Conservation (phyloP, 2,888 invertebrate species). For the Dryococelus australis region DNA sequence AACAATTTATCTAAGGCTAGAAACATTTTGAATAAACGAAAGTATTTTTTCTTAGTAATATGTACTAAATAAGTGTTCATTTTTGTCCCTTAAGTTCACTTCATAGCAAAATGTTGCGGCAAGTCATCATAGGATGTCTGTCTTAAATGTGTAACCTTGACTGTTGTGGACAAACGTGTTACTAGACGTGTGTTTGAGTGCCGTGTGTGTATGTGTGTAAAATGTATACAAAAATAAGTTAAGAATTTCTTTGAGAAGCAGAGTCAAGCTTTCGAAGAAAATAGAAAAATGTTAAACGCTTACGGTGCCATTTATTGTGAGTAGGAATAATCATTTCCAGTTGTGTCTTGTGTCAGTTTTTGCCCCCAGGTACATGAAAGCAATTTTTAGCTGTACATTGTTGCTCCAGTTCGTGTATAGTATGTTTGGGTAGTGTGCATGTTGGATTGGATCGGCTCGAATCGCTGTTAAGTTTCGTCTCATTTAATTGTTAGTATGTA, state of each 20-base stretch:
- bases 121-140: neutral
- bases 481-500: neutral
- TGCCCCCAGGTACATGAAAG: too few species aligned
- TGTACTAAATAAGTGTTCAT: conserved; percentile 16
- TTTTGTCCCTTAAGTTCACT: neutral
- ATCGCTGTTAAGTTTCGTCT: neutral
- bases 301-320: too few species aligned
- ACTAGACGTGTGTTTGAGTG: neutral
- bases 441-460: neutral
- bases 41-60: neutral
- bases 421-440: neutral
- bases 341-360: too few species aligned
- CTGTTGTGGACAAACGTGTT: neutral
- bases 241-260: neutral
- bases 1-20: conserved; percentile 7
- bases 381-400: too few species aligned
- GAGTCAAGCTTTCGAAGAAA: neutral
- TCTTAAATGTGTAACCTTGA: neutral
- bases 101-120: neutral
- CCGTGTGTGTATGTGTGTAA: neutral
- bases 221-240: neutral
- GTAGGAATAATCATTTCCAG: too few species aligned
- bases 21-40: conserved; percentile 9
- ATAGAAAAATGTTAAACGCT: too few species aligned
- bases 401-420: neutral